Evolutionary conservation across 2,797 vertebrate genomes (phyloP), one percentile per base, ranked within the genome.

Genomic region (Hydrolagus colliei): DNA sequence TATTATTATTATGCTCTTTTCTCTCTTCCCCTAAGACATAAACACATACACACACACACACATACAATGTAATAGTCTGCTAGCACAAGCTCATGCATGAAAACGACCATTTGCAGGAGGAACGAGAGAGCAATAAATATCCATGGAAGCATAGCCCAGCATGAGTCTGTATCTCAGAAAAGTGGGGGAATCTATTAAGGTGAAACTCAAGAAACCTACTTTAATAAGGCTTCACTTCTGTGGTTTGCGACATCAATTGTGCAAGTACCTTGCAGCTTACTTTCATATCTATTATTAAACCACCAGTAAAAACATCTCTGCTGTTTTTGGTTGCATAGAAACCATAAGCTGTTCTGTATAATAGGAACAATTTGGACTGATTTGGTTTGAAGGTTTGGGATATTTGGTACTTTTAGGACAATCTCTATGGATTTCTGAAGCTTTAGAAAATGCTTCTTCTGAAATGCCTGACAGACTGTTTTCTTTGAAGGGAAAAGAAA

Each of bases 201-300:
- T 52, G 41, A 52, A 52, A 1, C 41, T 52, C 6, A 52, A 52
- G 41, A 52, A 52, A 52, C 41, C 41, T 52, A 52, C 41, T 52
- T 52, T 3, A 52, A 0, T 32, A 79, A 65, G 65, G 22, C 63
- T 67, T 9, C 13, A 9, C 67, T 35, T 27, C 32, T 80, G 62
- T 80, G 78, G 62, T 80, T 80, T 67, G 13, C 35, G 62, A 35
- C 78, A 80, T 80, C 78, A 80, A 18, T 35, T 67, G 22, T 35
- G 14, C 61, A 32, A 65, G 22, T 65, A 22, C 7, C 14, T 80
- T 20, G 27, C 62, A 67, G 41, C 78, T 67, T 63, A 80, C 78
- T 67, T 80, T 80, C 67, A 67, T 67, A 18, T 80, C 62, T 27
- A 35, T 80, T 80, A 67, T 67, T 80, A 32, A 80, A 67, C 78